These are phyloP conservation scores for Achroia grisella DNA, from an alignment of 1,140 invertebrate genomes.

Conservation along the genomic window DNA sequence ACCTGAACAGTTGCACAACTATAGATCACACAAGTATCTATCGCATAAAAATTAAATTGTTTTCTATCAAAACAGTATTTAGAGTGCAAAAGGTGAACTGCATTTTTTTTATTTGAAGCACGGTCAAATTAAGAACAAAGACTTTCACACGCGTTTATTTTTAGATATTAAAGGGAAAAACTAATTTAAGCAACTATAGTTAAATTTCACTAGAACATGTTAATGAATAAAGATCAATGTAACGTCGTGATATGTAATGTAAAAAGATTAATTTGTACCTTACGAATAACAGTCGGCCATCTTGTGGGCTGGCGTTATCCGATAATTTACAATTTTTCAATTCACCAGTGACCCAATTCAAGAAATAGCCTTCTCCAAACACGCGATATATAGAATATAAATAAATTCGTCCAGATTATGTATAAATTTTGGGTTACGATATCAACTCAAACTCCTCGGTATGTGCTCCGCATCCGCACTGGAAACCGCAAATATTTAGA, in stretches of 20 bases:
- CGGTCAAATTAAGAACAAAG: conserved; percentile 44
- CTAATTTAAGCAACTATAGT: conserved; percentile 9
- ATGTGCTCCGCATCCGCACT: conserved; percentile 52
- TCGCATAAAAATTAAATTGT: neutral
- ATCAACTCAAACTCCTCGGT: conserved; percentile 39
- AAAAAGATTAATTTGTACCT: conserved; percentile 63
- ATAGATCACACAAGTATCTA: no score
- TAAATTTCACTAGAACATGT: conserved; percentile 12
- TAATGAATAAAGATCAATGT: conserved; percentile 17
- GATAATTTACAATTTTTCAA: conserved; percentile 54
- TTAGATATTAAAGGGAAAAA: neutral
- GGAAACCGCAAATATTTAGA: conserved; percentile 56
- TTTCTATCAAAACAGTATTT: conserved; percentile 4
- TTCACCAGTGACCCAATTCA: conserved; percentile 39
- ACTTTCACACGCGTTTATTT: conserved; percentile 12
- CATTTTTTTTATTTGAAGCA: conserved; percentile 18
- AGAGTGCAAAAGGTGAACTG: conserved; percentile 14
- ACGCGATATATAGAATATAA: conserved; percentile 26
- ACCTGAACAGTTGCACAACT: no score
- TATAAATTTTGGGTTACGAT: conserved; percentile 32
- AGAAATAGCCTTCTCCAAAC: conserved; percentile 27
- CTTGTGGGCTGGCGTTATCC: conserved; percentile 71
- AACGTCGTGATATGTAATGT: conserved; percentile 24
- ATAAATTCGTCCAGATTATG: conserved; percentile 33
- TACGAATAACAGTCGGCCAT: conserved; percentile 73